Evolutionary conservation across 2,797 vertebrate species (phyloP).

Genomic region (Petrocephalus sullivani): DNA sequence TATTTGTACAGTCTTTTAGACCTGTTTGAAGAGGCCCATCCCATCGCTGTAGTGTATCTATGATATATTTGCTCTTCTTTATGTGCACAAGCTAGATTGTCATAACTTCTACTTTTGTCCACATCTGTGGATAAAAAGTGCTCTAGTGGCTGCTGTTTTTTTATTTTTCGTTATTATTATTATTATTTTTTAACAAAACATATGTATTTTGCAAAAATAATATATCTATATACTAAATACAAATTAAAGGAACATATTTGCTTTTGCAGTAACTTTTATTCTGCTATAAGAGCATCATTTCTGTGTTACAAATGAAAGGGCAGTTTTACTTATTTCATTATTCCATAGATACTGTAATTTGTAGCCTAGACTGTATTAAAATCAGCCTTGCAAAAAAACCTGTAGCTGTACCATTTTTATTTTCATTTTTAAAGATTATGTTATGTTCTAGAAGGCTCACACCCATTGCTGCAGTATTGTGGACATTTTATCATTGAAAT

Average conservation of each 20-base stretch:
- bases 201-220: conserved; percentile 85
- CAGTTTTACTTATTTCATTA: conserved; percentile 75
- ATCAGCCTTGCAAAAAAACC: conserved; percentile 52
- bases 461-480: conserved; percentile 56
- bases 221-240: conserved; percentile 71
- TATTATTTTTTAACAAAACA: conserved; percentile 70
- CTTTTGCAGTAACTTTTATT: conserved; percentile 58
- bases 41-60: conserved; percentile 79
- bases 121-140: conserved; percentile 83
- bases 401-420: conserved; percentile 55
- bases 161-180: conserved; percentile 41
- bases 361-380: conserved; percentile 75
- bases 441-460: conserved; percentile 66
- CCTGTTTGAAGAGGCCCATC: conserved; percentile 82
- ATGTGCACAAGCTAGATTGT: conserved; percentile 84
- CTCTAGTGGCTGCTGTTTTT: conserved; percentile 76
- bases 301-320: conserved; percentile 67
- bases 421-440: conserved; percentile 37
- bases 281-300: conserved; percentile 35
- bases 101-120: conserved; percentile 89
- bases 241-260: conserved; percentile 73
- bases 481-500: conserved; percentile 66
- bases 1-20: conserved; percentile 99
- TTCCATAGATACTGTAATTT: conserved; percentile 74
- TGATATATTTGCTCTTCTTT: conserved; percentile 79